Percentiles rank a stretch among this genome's conserved stretches.
phyloP scores from a whole-genome alignment of 2,113 vertebrate genomes.

The Atherinomorus stipes region DNA sequence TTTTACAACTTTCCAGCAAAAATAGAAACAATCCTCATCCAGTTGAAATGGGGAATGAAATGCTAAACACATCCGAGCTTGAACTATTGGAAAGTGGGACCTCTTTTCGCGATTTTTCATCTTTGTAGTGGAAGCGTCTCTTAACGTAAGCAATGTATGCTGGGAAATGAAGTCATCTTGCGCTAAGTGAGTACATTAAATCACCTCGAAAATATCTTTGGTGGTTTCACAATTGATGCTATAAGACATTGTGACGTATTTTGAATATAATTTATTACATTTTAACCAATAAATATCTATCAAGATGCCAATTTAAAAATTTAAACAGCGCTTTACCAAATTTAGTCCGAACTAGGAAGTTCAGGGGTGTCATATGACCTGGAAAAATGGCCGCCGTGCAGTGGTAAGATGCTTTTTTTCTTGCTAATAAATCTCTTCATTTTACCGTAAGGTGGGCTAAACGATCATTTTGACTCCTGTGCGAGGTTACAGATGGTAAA shows the following conservation, averaged over 20 bases:
- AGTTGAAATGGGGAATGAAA: too few relatives aligned
- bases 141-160: background rate
- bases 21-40: too few relatives aligned
- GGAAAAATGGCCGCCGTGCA: conserved; percentile 83
- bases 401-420: conserved; percentile 78
- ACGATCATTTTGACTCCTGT: background rate
- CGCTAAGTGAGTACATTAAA: background rate
- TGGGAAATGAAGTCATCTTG: conserved; percentile 63
- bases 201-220: background rate
- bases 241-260: background rate
- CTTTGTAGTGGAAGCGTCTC: background rate
- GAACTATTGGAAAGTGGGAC: conserved; percentile 13
- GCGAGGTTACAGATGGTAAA: fast-evolving
- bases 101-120: background rate
- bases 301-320: fast-evolving
- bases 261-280: too few relatives aligned
- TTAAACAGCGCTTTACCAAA: background rate
- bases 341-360: conserved; percentile 63
- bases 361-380: conserved; percentile 75
- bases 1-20: too few relatives aligned
- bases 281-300: background rate
- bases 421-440: background rate
- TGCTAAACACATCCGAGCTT: background rate
- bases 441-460: background rate
- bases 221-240: background rate